These are phyloP conservation scores for Conus canariensis DNA, from an alignment of 2,888 invertebrate species.

Conservation along the genomic window DNA sequence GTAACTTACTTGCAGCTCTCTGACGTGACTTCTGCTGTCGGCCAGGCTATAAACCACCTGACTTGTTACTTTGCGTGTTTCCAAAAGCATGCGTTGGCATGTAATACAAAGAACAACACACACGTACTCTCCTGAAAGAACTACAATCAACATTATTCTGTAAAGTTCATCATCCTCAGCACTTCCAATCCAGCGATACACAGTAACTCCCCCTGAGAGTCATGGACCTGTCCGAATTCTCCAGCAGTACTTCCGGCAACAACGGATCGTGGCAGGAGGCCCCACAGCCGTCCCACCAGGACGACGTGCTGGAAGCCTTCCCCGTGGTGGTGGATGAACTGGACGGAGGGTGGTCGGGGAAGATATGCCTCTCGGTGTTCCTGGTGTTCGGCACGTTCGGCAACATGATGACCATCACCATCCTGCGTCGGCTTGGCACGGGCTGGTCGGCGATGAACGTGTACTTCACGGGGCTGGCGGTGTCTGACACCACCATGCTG, in stretches of 20 bases:
- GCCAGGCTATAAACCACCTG: no score
- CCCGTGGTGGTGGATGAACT: background rate
- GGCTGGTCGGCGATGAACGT: slow-evolving; percentile 60
- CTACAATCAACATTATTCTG: no score
- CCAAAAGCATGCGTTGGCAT: no score
- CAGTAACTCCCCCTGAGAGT: no score
- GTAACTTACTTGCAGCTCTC: no score
- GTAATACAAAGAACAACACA: no score
- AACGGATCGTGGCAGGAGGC: background rate
- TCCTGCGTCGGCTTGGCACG: slow-evolving; percentile 48
- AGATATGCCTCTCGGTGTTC: slow-evolving; percentile 57
- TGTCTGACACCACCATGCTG: background rate
- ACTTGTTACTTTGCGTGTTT: no score
- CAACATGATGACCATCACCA: background rate
- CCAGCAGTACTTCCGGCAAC: background rate
- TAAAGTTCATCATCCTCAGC: no score
- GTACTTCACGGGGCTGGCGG: slow-evolving; percentile 59
- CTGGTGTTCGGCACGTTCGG: slow-evolving; percentile 3
- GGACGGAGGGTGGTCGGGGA: slow-evolving; percentile 46
- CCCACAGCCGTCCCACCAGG: background rate
- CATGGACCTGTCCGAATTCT: background rate
- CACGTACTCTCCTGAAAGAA: no score
- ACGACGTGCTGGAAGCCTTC: background rate
- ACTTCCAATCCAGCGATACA: no score
- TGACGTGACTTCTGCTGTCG: no score